Base-by-base conservation (phyloP, 2,888 invertebrate species). In the Rhagophthalmus giganteus region DNA sequence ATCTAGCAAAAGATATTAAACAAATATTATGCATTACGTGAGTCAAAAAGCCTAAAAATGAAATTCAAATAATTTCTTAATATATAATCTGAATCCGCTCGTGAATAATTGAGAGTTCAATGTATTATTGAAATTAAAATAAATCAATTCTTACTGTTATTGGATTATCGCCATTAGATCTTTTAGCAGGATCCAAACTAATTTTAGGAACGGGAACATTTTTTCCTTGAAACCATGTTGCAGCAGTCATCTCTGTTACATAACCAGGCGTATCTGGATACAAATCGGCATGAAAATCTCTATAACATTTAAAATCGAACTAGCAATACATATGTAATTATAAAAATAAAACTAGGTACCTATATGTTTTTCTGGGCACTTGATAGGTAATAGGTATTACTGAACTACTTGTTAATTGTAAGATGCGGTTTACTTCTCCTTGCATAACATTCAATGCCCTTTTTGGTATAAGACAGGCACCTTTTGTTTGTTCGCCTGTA, bases 361-460 rank as follows among this genome's bases (percentile, higher is more conserved):
- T 71, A 63, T 75, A 75, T 38, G 74, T 74, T 64, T 75, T 75
- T 55, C 75, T 68, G 40, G 74, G 74, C 55, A 75, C 75, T 76
- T 94, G 93, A 76, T 95, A 97, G 79, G 93, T 94, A 57, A 95
- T 87, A 10, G 96, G 95, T 67, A 94, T 86, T 30, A 97, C 90
- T 58, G 89, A 85, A 46, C 86, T 84, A 45, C 92, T 87, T 2
- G 93, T 88, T 46, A 97, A 78, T 68, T 96, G 90, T 44, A 96
- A 78, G 33, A 97, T 81, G 58, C 95, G 78, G 76, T 95, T 94
- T 2, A 97, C 96, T 76, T 97, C 97, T 1, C 94, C 95, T 63
- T 92, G 90, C 96, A 97, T 97, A n/a, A 96, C 93, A 63, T 90
- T 87, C 26, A 97, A 77, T 0, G 93, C 92, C 48, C 94, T 79